Evolutionary conservation across 64 coral and sea anemone genomes (phyloP), one percentile per base, ranked within the genome.

Genomic region (Trachythela sp.): DNA sequence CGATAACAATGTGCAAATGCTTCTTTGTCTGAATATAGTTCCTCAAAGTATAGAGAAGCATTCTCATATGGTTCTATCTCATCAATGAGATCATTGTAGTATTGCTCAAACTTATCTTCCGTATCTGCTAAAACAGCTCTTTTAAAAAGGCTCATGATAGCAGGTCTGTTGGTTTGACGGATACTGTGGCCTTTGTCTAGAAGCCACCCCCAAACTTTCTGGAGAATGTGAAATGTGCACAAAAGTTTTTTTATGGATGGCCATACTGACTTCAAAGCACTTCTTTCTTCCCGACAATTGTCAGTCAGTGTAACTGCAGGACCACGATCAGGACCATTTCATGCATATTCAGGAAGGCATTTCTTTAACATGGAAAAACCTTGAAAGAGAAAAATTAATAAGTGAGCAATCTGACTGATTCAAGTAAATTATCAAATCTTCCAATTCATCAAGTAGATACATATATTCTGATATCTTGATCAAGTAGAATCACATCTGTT

Each of bases 141-240:
- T 88, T 94, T 94, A 68, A 94, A 94, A 94, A 94, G 92, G 39
- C 49, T 94, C 70, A 87, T 64, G 48, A 94, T 87, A 80, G 77
- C 72, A 17, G 92, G 92, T 54, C 85, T 80, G 83, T 90, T 88
- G 42, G 84, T 87, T 87, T 90, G 88, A 87, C 50, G 90, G 84
- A 94, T 90, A 77, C 39, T 76, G 64, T 90, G 27, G 13, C 71
- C 84, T 26, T 84, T 94, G 51, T 90, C 88, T 39, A 67, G 40
- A 56, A 94, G 85, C 92, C 88, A 94, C 48, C 88, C 76, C 88
- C 92, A 94, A 83, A 94, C 83, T 86, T 94, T 84, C 83, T 94
- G 88, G 24, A 87, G 88, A 51, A 90, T 90, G 85, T 94, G 88
- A 64, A 94, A 94, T 38, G 75, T 94, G 70, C 88, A 94, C 40